Percentiles rank a stretch among this genome's conserved stretches.
Conservation (phyloP, 1,140 invertebrate species). For the Macrocentrus cingulum region DNA sequence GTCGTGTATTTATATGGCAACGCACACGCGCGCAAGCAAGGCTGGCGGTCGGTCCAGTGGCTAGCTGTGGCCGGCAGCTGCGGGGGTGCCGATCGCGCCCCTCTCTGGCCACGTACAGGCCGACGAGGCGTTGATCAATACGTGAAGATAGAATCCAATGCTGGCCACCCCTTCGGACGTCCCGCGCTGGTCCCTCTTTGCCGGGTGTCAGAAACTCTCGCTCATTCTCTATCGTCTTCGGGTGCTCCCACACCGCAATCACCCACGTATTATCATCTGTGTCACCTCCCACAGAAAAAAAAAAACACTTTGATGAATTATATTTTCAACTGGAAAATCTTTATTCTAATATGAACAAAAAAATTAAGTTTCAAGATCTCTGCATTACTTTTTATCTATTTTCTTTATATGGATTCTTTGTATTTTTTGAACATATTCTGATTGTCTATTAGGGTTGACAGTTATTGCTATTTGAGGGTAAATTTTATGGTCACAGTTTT, state of each 20-base stretch:
- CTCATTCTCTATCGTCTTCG: conserved; percentile 32
- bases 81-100: conserved; percentile 48
- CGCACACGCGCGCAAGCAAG: conserved; percentile 29
- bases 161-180: conserved; percentile 44
- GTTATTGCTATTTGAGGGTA: no score
- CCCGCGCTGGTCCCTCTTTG: conserved; percentile 29
- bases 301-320: no score
- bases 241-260: conserved; percentile 38
- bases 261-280: conserved; percentile 36
- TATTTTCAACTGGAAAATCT: no score
- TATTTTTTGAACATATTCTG: no score
- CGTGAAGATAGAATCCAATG: conserved; percentile 61
- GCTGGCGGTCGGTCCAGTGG: conserved; percentile 57
- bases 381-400: no score
- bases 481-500: no score
- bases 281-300: conserved; percentile 4
- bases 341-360: no score
- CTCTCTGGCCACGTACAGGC: conserved; percentile 42
- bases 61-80: conserved; percentile 57
- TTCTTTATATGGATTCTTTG: no score
- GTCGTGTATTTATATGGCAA: conserved; percentile 30
- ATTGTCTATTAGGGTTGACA: no score
- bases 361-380: no score
- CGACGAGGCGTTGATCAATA: conserved; percentile 61
- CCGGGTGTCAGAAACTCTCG: conserved; percentile 26